Base-by-base conservation (phyloP, 1,140 invertebrate genomes). In the Bombus turneri region DNA sequence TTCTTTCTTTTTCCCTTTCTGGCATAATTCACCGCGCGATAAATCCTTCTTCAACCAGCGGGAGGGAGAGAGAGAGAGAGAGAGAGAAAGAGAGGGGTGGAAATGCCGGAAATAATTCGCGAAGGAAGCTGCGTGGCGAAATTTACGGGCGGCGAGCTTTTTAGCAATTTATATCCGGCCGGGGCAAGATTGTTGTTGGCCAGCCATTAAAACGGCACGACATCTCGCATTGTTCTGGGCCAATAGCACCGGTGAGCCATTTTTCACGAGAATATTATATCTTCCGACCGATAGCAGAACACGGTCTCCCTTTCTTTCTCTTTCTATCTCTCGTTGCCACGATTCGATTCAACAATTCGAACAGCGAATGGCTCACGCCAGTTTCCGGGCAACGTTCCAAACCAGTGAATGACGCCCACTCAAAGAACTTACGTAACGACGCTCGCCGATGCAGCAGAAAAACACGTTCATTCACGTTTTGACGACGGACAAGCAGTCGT, bases 301-400 rank as follows among this genome's bases (percentile, higher is more conserved):
- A 25, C 74, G 6, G 39, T 2, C 9, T 31, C 68, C 74, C 39
- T 28, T n/a, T 43, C 39, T 9, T 12, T 13, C 28, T 28, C 25
- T 13, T 39, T 34, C 28, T 15, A 4, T 31, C 39, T 73, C 8
- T 47, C 28, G 43, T 37, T 22, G 41, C 39, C 64, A 37, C 37
- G 59, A 37, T 78, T 22, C 75, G 31, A 69, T 53, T 68, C 78
- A 37, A n/a, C 73, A 62, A 81, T 87, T 85, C 62, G 71, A 64
- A 85, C 85, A 64, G 82, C 66, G 34, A 74, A 79, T 78, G 73
- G 41, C 53, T 72, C 43, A 59, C 57, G 31, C 73, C 28, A n/a
- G 37, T 66, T 62, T 28, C 18, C 72, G 90, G 87, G 91, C 90
- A 91, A 81, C 76, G 86, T 89, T 92, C 91, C 89, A 91, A 91